These are phyloP conservation scores for Leptothorax acervorum DNA, from an alignment of 2,888 invertebrate species.

Conservation along the genomic window DNA sequence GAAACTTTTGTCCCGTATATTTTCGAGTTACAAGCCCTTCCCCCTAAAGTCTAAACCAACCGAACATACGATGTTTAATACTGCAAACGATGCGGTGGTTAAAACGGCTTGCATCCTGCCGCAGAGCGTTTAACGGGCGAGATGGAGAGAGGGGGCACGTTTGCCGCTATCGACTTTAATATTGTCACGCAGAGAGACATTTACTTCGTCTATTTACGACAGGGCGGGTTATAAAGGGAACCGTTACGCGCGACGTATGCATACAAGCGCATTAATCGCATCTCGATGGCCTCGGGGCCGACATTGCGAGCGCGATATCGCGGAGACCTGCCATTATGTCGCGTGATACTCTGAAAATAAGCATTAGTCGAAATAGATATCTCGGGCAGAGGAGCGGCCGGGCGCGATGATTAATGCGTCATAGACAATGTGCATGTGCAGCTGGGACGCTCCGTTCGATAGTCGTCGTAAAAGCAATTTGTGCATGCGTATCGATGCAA, in stretches of 20 bases:
- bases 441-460: conserved; percentile 26
- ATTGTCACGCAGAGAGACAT: conserved; percentile 67
- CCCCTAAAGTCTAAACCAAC: not conserved
- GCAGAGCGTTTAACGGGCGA: conserved; percentile 15
- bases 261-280: conserved; percentile 60
- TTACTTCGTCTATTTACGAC: conserved; percentile 66
- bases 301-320: conserved; percentile 53
- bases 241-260: conserved; percentile 51
- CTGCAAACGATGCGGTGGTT: conserved; percentile 30
- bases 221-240: conserved; percentile 50
- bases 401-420: conserved; percentile 68
- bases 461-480: conserved; percentile 36
- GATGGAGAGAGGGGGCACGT: not conserved
- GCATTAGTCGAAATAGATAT: conserved; percentile 68
- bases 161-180: conserved; percentile 55
- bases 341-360: conserved; percentile 74
- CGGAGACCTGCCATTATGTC: conserved; percentile 69
- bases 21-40: not conserved
- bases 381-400: conserved; percentile 45
- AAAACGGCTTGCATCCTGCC: not conserved
- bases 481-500: conserved; percentile 21
- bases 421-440: conserved; percentile 42
- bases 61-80: not conserved
- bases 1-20: not conserved
- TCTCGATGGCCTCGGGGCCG: conserved; percentile 38